A percentile compares a stretch with the other conserved stretches of the same genome.
Evolutionary conservation across 2,888 invertebrate genomes (phyloP).

Genomic region (Acronicta psi): DNA sequence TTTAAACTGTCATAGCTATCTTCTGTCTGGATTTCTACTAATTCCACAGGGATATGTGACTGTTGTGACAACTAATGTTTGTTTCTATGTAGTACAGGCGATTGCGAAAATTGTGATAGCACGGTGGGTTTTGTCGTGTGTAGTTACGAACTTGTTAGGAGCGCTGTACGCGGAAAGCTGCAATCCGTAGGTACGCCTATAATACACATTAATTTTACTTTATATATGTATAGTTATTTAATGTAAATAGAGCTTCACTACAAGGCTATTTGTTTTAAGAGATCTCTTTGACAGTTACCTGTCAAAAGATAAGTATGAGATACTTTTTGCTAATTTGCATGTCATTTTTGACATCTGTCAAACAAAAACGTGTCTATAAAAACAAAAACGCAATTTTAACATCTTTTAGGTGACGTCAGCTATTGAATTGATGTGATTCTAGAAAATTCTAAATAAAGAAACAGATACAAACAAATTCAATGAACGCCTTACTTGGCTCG

Average conservation of each 20-base stretch:
- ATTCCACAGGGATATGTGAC: slow-evolving; percentile 29
- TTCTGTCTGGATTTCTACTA: slow-evolving; percentile 13
- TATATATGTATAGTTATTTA: no score
- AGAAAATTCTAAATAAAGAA: slow-evolving; percentile 48
- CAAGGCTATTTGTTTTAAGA: no score
- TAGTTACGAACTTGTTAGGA: slow-evolving; percentile 56
- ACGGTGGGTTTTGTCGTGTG: slow-evolving; percentile 42
- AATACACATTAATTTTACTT: no score
- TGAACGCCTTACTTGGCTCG: slow-evolving; percentile 49
- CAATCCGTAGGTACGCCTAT: slow-evolving; percentile 12
- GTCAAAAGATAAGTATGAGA: no score
- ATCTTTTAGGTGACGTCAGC: no score
- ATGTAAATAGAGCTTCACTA: no score
- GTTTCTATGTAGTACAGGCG: slow-evolving; percentile 45
- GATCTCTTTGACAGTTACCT: no score
- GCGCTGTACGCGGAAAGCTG: slow-evolving; percentile 17
- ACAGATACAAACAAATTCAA: slow-evolving; percentile 46
- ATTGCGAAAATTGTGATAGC: slow-evolving; percentile 52
- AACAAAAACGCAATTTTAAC: no score
- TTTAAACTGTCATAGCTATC: not conserved
- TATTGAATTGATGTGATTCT: no score
- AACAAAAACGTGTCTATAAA: no score
- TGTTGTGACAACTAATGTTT: slow-evolving; percentile 38
- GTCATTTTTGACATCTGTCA: no score
- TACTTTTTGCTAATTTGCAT: no score